phyloP scores from a whole-genome alignment of 2,888 invertebrate genomes.

The Mellilla xanthometata region DNA sequence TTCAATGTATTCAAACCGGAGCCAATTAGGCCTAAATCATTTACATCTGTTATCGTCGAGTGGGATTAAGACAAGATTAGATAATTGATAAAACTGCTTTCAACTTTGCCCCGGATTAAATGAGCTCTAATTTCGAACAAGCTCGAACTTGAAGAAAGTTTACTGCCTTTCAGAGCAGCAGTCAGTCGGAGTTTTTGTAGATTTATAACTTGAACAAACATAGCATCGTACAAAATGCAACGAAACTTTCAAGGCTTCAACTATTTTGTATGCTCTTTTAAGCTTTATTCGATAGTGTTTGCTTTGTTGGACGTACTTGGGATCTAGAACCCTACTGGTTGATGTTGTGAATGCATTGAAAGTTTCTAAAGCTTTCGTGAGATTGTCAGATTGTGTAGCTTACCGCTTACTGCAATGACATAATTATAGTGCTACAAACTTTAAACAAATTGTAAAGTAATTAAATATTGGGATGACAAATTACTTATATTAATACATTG shows the following conservation, averaged over 20 bases:
- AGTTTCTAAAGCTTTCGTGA: slow-evolving; percentile 27
- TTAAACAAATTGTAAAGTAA: no score
- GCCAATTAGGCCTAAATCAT: slow-evolving; percentile 31
- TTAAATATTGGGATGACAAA: no score
- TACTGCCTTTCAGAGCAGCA: no score
- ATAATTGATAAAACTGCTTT: slow-evolving; percentile 14
- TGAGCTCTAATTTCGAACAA: background rate
- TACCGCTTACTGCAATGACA: background rate
- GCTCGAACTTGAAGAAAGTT: no score
- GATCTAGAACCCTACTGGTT: slow-evolving; percentile 23
- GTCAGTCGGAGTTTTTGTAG: no score
- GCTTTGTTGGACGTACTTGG: slow-evolving; percentile 25
- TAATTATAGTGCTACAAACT: no score
- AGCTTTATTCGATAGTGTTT: slow-evolving; percentile 31
- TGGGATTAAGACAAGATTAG: slow-evolving; percentile 18
- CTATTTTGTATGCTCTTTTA: slow-evolving; percentile 27
- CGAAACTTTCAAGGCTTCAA: slow-evolving; percentile 20
- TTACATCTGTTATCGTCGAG: slow-evolving; percentile 23
- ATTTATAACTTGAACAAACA: background rate
- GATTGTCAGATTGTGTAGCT: slow-evolving; percentile 16
- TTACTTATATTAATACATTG: no score
- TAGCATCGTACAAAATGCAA: background rate
- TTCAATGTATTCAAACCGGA: slow-evolving; percentile 25
- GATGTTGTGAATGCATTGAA: slow-evolving; percentile 27
- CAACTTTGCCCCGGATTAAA: background rate